Evolutionary conservation across 1,140 invertebrate species (phyloP).

Genomic region (Ectropis grisescens): DNA sequence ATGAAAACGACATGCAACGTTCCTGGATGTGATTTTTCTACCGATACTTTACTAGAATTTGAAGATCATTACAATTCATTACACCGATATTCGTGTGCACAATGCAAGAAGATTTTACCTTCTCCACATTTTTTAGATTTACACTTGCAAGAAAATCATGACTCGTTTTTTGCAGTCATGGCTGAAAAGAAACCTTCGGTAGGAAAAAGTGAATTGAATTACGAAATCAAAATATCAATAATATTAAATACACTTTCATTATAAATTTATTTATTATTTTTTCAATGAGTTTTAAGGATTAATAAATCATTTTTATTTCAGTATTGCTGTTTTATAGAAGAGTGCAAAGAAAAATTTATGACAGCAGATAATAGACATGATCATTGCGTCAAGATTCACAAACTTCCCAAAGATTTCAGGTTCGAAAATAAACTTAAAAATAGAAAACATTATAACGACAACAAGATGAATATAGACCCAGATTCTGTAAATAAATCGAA

Average conservation of each 20-base stretch:
- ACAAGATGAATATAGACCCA: no score
- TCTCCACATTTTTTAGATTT: conserved; percentile 78
- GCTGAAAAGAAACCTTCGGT: conserved; percentile 75
- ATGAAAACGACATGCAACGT: conserved; percentile 37
- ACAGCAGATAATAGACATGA: conserved; percentile 67
- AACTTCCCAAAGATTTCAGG: conserved; percentile 76
- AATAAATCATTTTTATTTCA: no score
- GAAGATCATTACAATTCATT: conserved; percentile 53
- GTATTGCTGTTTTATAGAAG: conserved; percentile 77
- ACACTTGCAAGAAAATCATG: conserved; percentile 78
- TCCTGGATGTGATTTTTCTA: conserved; percentile 36
- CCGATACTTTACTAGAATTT: conserved; percentile 37
- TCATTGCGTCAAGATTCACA: conserved; percentile 75
- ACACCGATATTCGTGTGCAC: conserved; percentile 45
- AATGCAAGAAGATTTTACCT: conserved; percentile 73
- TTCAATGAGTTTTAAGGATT: no score
- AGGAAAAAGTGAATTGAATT: no score
- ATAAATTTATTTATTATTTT: no score
- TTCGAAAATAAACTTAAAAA: conserved; percentile 57
- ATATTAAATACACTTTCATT: no score
- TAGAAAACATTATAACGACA: no score
- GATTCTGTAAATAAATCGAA: no score
- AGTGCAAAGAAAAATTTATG: conserved; percentile 72
- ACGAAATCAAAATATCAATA: no score
- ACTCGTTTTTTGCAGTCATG: conserved; percentile 76